These are phyloP conservation scores for Cantharis rufa DNA, from an alignment of 2,888 invertebrate species.

Conservation along the genomic window DNA sequence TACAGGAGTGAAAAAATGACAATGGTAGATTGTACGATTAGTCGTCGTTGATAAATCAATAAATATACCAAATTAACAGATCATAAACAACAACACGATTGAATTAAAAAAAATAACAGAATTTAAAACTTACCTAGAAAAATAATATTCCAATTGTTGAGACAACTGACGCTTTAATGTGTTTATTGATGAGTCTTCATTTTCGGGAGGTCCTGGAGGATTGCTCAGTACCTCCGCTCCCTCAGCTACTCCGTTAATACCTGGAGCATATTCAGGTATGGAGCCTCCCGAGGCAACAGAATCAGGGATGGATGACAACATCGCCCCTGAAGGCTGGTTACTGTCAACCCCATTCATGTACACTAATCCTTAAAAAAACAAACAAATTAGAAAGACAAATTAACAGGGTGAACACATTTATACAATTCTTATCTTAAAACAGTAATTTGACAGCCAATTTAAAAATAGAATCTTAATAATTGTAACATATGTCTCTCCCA, in stretches of 20 bases:
- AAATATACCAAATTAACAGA: neutral
- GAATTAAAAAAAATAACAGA: neutral
- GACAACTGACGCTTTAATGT: conserved; percentile 79
- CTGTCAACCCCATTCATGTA: conserved; percentile 85
- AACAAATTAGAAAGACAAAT: neutral
- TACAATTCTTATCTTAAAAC: neutral
- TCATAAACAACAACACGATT: neutral
- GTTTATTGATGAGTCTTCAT: conserved; percentile 66
- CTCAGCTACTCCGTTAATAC: conserved; percentile 53
- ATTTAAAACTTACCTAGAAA: conserved; percentile 71
- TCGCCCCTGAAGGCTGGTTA: conserved; percentile 73
- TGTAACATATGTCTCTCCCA: conserved; percentile 22
- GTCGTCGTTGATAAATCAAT: neutral
- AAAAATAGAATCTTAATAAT: conserved; percentile 22
- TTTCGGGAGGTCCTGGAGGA: conserved; percentile 57
- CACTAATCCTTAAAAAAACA: conserved; percentile 64
- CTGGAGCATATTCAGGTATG: conserved; percentile 45
- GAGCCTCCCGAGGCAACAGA: conserved; percentile 55
- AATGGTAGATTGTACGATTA: neutral
- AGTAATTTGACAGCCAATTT: conserved; percentile 17
- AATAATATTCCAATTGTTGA: conserved; percentile 86
- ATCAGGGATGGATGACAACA: conserved; percentile 71
- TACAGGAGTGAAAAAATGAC: neutral
- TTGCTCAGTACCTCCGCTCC: conserved; percentile 54
- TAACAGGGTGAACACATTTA: neutral